A percentile compares a stretch with the other conserved stretches of the same genome.
These are phyloP conservation scores for Liposcelis brunnea DNA, from an alignment of 2,888 invertebrate genomes.

Conservation along the genomic window DNA sequence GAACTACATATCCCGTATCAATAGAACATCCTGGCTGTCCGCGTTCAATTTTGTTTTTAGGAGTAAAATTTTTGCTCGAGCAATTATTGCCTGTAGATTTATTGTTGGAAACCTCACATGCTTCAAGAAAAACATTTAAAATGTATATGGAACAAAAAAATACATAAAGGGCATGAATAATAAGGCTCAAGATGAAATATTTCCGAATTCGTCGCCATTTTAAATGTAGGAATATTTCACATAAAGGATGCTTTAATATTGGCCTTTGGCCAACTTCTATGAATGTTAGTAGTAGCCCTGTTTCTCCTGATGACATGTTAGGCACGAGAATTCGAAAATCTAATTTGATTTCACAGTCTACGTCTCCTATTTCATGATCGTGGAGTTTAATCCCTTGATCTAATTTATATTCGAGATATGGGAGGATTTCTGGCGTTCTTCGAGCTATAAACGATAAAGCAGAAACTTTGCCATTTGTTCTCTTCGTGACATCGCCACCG, in stretches of 20 bases:
- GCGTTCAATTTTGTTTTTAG: too few relatives aligned
- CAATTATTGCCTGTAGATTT: too few relatives aligned
- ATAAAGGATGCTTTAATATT: slow-evolving; percentile 64
- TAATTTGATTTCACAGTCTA: slow-evolving; percentile 63
- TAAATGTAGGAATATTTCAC: slow-evolving; percentile 65
- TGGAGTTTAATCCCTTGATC: slow-evolving; percentile 60
- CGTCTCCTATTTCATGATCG: slow-evolving; percentile 71
- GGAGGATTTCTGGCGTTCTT: slow-evolving; percentile 67
- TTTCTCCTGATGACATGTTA: slow-evolving; percentile 43
- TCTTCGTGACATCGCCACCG: slow-evolving; percentile 64
- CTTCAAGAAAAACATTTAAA: slow-evolving; percentile 33
- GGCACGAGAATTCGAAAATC: slow-evolving; percentile 43
- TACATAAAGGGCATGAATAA: slow-evolving; percentile 61
- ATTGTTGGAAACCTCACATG: slow-evolving; percentile 9
- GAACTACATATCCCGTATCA: too few relatives aligned
- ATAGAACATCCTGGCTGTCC: too few relatives aligned
- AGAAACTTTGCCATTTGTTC: slow-evolving; percentile 65
- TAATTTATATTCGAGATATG: slow-evolving; percentile 48
- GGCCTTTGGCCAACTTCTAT: slow-evolving; percentile 62
- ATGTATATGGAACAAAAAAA: slow-evolving; percentile 55
- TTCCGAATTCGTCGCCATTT: slow-evolving; percentile 71
- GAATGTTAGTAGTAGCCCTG: slow-evolving; percentile 49
- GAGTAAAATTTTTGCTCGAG: too few relatives aligned
- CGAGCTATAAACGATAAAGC: slow-evolving; percentile 66
- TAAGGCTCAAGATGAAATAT: slow-evolving; percentile 60